Evolutionary conservation across 2,113 vertebrate species (phyloP).

Genomic region (Dascyllus trimaculatus): DNA sequence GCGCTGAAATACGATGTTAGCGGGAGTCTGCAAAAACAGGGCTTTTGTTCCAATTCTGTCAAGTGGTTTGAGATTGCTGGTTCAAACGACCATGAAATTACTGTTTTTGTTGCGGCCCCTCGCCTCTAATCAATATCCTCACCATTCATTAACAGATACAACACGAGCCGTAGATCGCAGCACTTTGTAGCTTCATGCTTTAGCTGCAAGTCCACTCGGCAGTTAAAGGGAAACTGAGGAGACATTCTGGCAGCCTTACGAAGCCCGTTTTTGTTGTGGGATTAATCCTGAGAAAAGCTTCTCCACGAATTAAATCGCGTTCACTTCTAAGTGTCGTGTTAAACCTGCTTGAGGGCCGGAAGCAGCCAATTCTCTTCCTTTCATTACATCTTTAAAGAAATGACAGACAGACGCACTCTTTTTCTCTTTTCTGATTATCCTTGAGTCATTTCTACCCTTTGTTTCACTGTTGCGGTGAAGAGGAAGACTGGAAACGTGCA

Average conservation of each 20-base stretch:
- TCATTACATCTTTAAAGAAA: not conserved
- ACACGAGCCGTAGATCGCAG: not conserved
- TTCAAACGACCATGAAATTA: not conserved
- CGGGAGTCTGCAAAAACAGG: slow-evolving; percentile 16
- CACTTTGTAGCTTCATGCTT: slow-evolving; percentile 11
- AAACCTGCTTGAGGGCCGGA: not conserved
- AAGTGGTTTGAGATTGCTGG: slow-evolving; percentile 1
- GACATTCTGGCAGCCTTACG: not conserved
- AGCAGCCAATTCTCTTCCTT: not conserved
- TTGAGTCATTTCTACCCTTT: too few relatives aligned
- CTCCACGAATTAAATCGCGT: slow-evolving; percentile 19
- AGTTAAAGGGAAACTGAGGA: not conserved
- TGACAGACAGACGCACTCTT: not conserved
- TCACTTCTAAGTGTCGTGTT: not conserved
- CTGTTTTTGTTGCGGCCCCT: not conserved
- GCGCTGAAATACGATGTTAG: not conserved
- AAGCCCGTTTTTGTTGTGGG: not conserved
- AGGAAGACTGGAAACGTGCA: too few relatives aligned
- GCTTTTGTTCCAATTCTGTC: slow-evolving; percentile 10
- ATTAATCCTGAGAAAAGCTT: not conserved
- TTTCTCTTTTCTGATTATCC: too few relatives aligned
- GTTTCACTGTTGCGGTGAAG: too few relatives aligned
- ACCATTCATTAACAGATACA: slow-evolving; percentile 1
- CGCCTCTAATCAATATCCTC: slow-evolving; percentile 24
- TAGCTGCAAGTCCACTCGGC: slow-evolving; percentile 14